Evolutionary conservation across 1,140 invertebrate genomes (phyloP).

Genomic region (Lerema accius): DNA sequence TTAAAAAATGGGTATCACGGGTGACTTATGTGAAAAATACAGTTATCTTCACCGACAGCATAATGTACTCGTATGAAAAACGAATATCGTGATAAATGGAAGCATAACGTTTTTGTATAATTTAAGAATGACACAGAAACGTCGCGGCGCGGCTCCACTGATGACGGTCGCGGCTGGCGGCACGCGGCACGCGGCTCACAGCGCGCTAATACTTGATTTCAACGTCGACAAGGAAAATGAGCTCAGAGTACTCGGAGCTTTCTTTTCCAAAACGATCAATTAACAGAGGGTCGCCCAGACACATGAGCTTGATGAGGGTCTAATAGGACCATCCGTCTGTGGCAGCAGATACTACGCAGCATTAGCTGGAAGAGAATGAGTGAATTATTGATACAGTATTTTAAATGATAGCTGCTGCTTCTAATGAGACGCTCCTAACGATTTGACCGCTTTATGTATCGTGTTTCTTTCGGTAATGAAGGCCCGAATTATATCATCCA

Average conservation of each 20-base stretch:
- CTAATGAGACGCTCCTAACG: too few species aligned
- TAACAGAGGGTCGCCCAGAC: too few species aligned
- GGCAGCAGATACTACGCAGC: too few species aligned
- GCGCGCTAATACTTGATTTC: conserved; percentile 2
- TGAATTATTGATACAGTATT: too few species aligned
- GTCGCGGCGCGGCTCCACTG: conserved; percentile 6
- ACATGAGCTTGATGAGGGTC: too few species aligned
- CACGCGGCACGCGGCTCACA: neutral
- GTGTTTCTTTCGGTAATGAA: too few species aligned
- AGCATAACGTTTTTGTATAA: conserved; percentile 14
- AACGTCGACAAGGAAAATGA: conserved; percentile 2
- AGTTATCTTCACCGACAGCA: neutral
- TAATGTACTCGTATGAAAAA: conserved; percentile 25
- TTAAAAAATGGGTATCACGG: neutral
- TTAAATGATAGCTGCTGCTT: too few species aligned
- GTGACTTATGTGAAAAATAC: conserved; percentile 14
- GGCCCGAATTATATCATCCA: too few species aligned
- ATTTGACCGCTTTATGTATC: too few species aligned
- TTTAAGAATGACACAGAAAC: conserved; percentile 26
- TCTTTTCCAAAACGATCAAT: neutral
- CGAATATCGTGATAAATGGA: conserved; percentile 23
- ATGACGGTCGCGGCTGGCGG: neutral
- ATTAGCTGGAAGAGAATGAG: too few species aligned
- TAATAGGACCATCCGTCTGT: too few species aligned
- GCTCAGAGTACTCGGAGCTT: neutral